Conservation (phyloP, 2,888 invertebrate species). For the Synergus itoensis region DNA sequence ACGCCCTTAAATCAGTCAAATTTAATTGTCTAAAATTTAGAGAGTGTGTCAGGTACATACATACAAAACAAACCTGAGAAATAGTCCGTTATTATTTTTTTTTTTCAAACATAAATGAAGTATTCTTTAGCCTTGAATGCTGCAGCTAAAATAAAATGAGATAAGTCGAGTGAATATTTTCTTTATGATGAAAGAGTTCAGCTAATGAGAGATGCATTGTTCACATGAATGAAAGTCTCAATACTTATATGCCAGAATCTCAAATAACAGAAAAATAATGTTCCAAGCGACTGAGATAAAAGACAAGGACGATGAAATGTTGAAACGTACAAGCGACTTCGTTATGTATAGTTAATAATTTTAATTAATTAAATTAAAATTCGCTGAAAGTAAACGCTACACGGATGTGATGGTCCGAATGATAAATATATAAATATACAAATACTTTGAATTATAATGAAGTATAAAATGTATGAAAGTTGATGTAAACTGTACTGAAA, state of each 20-base stretch:
- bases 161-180: conserved; percentile 6
- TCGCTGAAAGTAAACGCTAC: not conserved
- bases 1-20: not conserved
- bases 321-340: not conserved
- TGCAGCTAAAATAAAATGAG: not conserved
- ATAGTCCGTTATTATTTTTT: not conserved
- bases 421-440: not conserved
- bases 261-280: not conserved
- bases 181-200: not conserved
- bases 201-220: not conserved
- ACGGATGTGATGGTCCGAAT: not conserved
- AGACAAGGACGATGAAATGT: not conserved
- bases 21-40: not conserved
- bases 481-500: not conserved
- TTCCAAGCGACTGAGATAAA: not conserved
- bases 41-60: not conserved
- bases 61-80: no score
- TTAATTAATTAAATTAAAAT: not conserved
- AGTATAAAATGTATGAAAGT: conserved; percentile 11
- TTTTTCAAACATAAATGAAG: not conserved
- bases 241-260: conserved; percentile 1
- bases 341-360: not conserved
- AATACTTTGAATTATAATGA: not conserved
- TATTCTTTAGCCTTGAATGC: not conserved
- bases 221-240: not conserved